Evolutionary conservation across 2,888 invertebrate genomes (phyloP).

Genomic region (Hemistola chrysoprasaria): DNA sequence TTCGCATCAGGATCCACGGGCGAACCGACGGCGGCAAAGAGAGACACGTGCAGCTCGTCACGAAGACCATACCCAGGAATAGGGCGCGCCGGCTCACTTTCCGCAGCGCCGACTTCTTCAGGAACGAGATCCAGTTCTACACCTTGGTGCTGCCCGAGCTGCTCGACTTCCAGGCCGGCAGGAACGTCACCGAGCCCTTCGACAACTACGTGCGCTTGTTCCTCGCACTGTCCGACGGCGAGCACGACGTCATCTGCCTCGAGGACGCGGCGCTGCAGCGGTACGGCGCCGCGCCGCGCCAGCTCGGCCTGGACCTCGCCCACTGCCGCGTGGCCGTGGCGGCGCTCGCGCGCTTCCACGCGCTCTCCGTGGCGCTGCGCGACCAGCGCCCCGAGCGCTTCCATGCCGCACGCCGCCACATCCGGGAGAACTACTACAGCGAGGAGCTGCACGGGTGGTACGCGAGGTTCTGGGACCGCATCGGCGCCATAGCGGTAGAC

Average conservation of each 20-base stretch:
- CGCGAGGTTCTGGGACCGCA: slow-evolving; percentile 69
- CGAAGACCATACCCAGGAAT: slow-evolving; percentile 86
- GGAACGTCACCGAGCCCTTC: slow-evolving; percentile 70
- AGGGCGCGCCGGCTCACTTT: slow-evolving; percentile 84
- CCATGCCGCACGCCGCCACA: slow-evolving; percentile 50
- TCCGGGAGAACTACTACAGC: slow-evolving; percentile 83
- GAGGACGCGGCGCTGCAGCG: slow-evolving; percentile 76
- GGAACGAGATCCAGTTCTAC: slow-evolving; percentile 87
- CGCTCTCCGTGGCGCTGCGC: slow-evolving; percentile 81
- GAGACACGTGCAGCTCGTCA: slow-evolving; percentile 77
- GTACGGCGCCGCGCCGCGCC: slow-evolving; percentile 68
- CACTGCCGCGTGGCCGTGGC: slow-evolving; percentile 76
- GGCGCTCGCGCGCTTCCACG: slow-evolving; percentile 82
- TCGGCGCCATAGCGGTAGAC: slow-evolving; percentile 81
- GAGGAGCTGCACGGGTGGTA: slow-evolving; percentile 82
- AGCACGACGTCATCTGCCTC: slow-evolving; percentile 79
- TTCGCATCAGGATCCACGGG: slow-evolving; percentile 81
- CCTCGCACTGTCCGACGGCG: slow-evolving; percentile 72
- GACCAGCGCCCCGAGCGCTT: slow-evolving; percentile 79
- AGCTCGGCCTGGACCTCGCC: slow-evolving; percentile 73
- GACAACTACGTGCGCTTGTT: slow-evolving; percentile 73
- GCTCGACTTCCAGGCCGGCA: slow-evolving; percentile 64
- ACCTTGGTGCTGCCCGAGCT: slow-evolving; percentile 70
- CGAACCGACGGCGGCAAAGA: slow-evolving; percentile 40
- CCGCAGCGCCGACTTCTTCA: slow-evolving; percentile 85